These are phyloP conservation scores for Choloepus didactylus DNA, from an alignment of 2,797 vertebrate species.

Conservation along the genomic window DNA sequence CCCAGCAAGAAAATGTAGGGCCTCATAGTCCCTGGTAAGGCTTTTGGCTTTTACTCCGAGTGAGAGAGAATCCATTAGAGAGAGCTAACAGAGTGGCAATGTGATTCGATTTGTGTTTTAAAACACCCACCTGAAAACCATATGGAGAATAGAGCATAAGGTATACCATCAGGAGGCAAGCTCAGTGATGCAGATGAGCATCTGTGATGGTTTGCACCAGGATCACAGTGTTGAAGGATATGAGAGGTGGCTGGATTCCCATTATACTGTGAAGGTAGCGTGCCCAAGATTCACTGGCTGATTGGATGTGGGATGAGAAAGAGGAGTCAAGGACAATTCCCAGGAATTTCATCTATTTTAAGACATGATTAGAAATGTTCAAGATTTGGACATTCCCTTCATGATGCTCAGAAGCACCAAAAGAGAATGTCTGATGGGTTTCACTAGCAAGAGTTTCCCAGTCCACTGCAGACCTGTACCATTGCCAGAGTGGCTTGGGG, in stretches of 20 bases:
- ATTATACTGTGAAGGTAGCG: not conserved
- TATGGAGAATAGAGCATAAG: not conserved
- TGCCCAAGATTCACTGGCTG: not conserved
- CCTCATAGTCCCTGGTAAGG: not conserved
- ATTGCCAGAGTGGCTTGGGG: not conserved
- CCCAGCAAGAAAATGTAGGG: no score
- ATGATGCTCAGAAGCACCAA: not conserved
- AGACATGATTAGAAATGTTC: not conserved
- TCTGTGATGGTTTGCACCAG: not conserved
- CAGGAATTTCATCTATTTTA: not conserved
- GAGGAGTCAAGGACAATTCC: not conserved
- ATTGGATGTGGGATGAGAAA: not conserved
- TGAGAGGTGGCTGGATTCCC: not conserved
- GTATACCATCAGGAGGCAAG: not conserved
- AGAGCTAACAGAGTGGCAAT: not conserved
- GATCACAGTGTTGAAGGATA: not conserved
- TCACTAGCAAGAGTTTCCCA: not conserved
- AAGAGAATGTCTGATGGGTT: not conserved
- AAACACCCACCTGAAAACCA: not conserved
- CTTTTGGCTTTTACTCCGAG: not conserved
- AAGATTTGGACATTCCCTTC: not conserved
- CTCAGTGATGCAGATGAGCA: not conserved
- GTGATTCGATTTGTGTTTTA: not conserved
- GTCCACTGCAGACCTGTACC: rapidly evolving
- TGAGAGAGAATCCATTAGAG: not conserved